A percentile compares a stretch with the other conserved stretches of the same genome.
These are phyloP conservation scores for Acanthurus lineatus DNA, from an alignment of 2,797 vertebrate genomes.

Conservation along the genomic window DNA sequence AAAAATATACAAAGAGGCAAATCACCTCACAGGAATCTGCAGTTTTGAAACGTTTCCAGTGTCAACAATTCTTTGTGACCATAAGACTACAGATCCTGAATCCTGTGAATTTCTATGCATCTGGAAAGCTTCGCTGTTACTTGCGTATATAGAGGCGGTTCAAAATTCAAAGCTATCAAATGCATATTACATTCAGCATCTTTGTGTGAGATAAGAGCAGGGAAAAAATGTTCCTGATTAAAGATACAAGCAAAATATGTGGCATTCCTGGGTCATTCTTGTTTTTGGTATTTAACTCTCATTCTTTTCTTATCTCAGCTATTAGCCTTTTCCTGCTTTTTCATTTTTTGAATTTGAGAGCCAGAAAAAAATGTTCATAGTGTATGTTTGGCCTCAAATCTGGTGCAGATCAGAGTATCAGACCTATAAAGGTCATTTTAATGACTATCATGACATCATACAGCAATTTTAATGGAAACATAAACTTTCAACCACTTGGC, in stretches of 20 bases:
- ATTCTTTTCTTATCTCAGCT: slow-evolving; percentile 47
- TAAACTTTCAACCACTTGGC: too few relatives aligned
- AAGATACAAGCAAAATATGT: slow-evolving; percentile 8
- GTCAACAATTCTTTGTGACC: slow-evolving; percentile 40
- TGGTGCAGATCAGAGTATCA: too few relatives aligned
- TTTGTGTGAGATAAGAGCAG: slow-evolving; percentile 11
- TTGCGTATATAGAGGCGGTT: slow-evolving; percentile 28
- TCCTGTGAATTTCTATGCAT: slow-evolving; percentile 19
- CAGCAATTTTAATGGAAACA: too few relatives aligned
- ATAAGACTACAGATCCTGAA: slow-evolving; percentile 34
- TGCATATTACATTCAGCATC: neutral
- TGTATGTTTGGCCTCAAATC: too few relatives aligned
- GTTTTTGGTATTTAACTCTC: slow-evolving; percentile 28
- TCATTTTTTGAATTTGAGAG: neutral
- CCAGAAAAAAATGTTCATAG: too few relatives aligned
- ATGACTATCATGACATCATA: too few relatives aligned
- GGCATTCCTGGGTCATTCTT: slow-evolving; percentile 11
- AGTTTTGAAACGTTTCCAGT: slow-evolving; percentile 48
- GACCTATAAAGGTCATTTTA: too few relatives aligned
- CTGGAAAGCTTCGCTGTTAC: slow-evolving; percentile 33
- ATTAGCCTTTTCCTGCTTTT: slow-evolving; percentile 27
- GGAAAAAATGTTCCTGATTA: neutral
- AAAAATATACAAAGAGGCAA: slow-evolving; percentile 22
- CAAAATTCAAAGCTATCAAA: slow-evolving; percentile 30
- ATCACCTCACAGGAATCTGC: slow-evolving; percentile 52